Evolutionary conservation across 1,140 invertebrate species (phyloP).

Genomic region (Drosophila athabasca): DNA sequence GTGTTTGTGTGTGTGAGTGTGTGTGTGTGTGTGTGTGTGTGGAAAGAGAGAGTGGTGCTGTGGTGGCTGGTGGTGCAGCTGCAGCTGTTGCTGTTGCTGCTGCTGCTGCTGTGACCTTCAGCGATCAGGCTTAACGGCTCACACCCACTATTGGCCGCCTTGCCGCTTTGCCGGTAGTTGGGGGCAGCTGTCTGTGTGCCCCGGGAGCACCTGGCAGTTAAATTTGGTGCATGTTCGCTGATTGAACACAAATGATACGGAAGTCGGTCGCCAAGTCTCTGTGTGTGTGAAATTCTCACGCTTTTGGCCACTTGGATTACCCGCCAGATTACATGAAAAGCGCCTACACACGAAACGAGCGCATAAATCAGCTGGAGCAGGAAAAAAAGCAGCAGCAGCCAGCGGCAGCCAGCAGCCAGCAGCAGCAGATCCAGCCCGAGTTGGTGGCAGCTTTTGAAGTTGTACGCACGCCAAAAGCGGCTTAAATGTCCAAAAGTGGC

Average conservation of each 20-base stretch:
- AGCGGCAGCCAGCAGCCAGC: constrained; percentile 4
- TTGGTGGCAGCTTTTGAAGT: constrained; percentile 66
- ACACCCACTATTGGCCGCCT: constrained; percentile 56
- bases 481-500: constrained; percentile 82
- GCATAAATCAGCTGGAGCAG: constrained; percentile 71
- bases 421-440: constrained; percentile 35
- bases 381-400: constrained; percentile 24
- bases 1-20: constrained; percentile 10
- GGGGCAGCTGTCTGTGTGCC: constrained; percentile 14
- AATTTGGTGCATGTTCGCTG: constrained; percentile 81
- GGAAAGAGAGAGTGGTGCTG: constrained; percentile 18
- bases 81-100: constrained; percentile 27
- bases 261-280: constrained; percentile 59
- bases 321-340: constrained; percentile 80
- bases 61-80: constrained; percentile 1
- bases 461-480: constrained; percentile 81
- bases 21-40: constrained; percentile 19
- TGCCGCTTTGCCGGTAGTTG: constrained; percentile 22
- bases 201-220: constrained; percentile 70
- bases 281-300: constrained; percentile 78
- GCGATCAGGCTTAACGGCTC: constrained; percentile 37
- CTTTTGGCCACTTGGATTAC: constrained; percentile 78
- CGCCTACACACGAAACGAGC: constrained; percentile 69
- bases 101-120: constrained; percentile 39
- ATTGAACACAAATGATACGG: constrained; percentile 81